Evolutionary conservation across 2,113 vertebrate species (phyloP), one percentile per base, ranked within the genome.

Genomic region (Galbula dea): DNA sequence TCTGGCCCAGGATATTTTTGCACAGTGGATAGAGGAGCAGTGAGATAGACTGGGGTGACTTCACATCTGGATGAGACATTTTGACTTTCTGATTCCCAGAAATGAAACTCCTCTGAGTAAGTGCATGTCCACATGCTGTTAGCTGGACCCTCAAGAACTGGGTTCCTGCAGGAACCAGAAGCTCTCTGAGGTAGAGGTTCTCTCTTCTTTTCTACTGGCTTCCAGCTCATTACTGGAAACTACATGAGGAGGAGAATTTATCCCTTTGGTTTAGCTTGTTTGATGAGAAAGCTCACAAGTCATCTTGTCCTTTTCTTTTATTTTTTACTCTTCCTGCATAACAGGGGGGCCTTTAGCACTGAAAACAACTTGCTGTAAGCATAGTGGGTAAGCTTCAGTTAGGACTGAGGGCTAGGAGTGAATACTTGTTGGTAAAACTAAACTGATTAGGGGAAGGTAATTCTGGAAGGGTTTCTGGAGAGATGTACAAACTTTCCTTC

Each of bases 101-200:
- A 80, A 63, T 34, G 4, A 78, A 51, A 67, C 2, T 2, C 4
- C 6, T 23, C 29, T 17, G 34, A 51, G 55, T 27, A 59, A 26
- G 51, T 52, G 19, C 36, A 84, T 14, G 21, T 89, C 39, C 37
- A 48, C 7, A 11, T 0, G 0, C 0, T 1, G 2, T 61, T 74
- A 34, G 55, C 45, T 9, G 9, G n/a, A 14, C 22, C 46, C 27
- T 20, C 26, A 58, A 58, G 21, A 58, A 13, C 16, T n/a, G n/a
- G n/a, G n/a, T n/a, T n/a, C 0, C 15, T n/a, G 46, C 26, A 32
- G 15, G 26, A 74, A 22, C 4, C 0, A 1, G 4, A 34, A 90
- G 9, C 18, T 63, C 13, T 66, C 65, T 27, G 17, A 83, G 26
- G 4, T 24, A 20, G 22, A 39, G 18, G 2, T 34, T 86, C 51